Conservation (phyloP, 2,113 vertebrate genomes). For the Planiliza haematocheilus region DNA sequence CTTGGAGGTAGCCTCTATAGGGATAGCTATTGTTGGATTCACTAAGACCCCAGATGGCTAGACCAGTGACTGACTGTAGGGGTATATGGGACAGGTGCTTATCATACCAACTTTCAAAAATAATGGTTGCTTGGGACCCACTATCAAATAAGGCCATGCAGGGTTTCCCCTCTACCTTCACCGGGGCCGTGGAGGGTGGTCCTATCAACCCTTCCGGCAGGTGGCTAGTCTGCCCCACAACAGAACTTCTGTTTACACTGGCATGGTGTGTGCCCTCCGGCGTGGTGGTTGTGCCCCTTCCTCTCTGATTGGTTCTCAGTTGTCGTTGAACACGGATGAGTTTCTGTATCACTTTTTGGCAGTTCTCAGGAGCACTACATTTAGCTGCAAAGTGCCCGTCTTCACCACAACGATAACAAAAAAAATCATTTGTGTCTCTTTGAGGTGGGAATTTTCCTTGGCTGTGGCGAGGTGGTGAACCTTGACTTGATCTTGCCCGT, state of each 20-base stretch:
- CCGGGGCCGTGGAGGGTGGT: not conserved
- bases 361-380: not conserved
- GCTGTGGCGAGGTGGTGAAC: no score
- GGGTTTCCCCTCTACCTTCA: conserved; percentile 10
- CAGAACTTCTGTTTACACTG: not conserved
- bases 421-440: not conserved
- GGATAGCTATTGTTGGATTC: conserved; percentile 17
- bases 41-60: conserved; percentile 23
- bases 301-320: no score
- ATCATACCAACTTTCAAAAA: conserved; percentile 20
- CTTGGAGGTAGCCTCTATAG: conserved; percentile 17
- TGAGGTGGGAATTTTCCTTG: no score
- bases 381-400: conserved; percentile 9
- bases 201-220: conserved; percentile 16
- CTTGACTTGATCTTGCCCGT: no score
- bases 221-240: not conserved
- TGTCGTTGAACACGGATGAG: not conserved
- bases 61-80: not conserved
- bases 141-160: conserved; percentile 13
- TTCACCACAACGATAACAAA: conserved; percentile 7
- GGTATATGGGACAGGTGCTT: conserved; percentile 1
- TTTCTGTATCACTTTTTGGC: not conserved
- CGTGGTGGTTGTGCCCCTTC: not conserved
- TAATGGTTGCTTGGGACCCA: conserved; percentile 13
- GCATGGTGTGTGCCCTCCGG: no score